A percentile compares a stretch with the other conserved stretches of the same genome.
These are phyloP conservation scores for Eulacestoma nigropectus DNA, from an alignment of 2,113 vertebrate species.

Conservation along the genomic window DNA sequence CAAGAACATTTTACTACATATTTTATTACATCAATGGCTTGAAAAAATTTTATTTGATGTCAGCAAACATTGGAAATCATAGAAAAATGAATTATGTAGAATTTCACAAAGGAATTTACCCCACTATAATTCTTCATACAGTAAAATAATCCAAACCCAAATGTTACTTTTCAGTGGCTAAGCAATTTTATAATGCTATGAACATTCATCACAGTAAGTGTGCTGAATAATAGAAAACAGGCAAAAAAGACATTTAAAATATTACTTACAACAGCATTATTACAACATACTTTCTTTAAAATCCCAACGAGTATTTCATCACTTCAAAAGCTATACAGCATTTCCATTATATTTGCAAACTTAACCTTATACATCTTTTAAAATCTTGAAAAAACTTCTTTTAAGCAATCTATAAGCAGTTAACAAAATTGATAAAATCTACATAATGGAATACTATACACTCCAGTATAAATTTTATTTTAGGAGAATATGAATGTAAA, in stretches of 20 bases:
- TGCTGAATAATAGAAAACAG: slow-evolving; percentile 75
- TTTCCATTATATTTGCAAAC: slow-evolving; percentile 79
- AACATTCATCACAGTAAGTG: slow-evolving; percentile 73
- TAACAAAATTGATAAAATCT: slow-evolving; percentile 76
- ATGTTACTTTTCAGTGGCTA: slow-evolving; percentile 72
- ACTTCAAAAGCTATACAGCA: slow-evolving; percentile 80
- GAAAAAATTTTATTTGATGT: slow-evolving; percentile 77
- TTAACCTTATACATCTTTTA: slow-evolving; percentile 82
- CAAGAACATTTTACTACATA: slow-evolving; percentile 14
- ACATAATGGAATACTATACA: slow-evolving; percentile 74
- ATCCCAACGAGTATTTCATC: slow-evolving; percentile 69
- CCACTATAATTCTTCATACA: slow-evolving; percentile 70
- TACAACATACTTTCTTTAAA: slow-evolving; percentile 75
- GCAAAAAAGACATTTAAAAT: slow-evolving; percentile 73
- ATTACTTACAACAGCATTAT: slow-evolving; percentile 75
- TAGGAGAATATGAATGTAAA: slow-evolving; percentile 77
- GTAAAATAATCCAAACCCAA: slow-evolving; percentile 67
- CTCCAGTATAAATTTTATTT: slow-evolving; percentile 67
- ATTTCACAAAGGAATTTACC: slow-evolving; percentile 75
- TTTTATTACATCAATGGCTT: slow-evolving; percentile 77
- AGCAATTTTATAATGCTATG: slow-evolving; percentile 77
- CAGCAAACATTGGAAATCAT: slow-evolving; percentile 78
- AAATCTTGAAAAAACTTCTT: slow-evolving; percentile 74
- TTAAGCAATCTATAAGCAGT: slow-evolving; percentile 79
- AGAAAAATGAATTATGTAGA: slow-evolving; percentile 80